Percentiles rank a stretch among this genome's conserved stretches.
Evolutionary conservation across 2,888 invertebrate genomes (phyloP).

Genomic region (Invenusta paracnida): DNA sequence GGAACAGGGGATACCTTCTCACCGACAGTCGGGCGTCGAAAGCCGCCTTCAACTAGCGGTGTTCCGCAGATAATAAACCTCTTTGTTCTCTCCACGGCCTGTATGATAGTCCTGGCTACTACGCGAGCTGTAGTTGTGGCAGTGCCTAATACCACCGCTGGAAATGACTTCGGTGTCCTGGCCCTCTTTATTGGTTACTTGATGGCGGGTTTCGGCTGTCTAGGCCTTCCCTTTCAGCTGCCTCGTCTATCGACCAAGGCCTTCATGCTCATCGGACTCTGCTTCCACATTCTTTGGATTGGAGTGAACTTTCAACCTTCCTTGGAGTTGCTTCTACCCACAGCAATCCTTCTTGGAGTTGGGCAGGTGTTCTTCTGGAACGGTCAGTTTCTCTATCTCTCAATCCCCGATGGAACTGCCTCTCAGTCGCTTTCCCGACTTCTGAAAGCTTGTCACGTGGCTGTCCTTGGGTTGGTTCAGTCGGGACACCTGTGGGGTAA

Average conservation of each 20-base stretch:
- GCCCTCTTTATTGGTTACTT: not conserved
- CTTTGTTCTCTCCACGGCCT: not conserved
- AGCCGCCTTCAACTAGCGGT: too few relatives aligned
- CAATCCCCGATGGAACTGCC: not conserved
- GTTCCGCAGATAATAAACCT: not conserved
- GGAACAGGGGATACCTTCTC: too few relatives aligned
- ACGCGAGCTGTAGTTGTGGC: not conserved
- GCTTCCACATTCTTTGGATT: not conserved
- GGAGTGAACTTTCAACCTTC: not conserved
- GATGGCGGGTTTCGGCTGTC: not conserved
- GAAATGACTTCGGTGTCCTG: not conserved
- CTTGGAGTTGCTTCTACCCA: not conserved
- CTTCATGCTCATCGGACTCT: not conserved
- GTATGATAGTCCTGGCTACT: not conserved
- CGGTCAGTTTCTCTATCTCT: not conserved
- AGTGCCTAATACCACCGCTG: not conserved
- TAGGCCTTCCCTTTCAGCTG: not conserved
- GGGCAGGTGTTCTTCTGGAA: not conserved
- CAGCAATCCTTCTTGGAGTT: not conserved
- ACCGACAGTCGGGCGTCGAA: too few relatives aligned
- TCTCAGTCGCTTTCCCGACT: not conserved
- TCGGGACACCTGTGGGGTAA: not conserved
- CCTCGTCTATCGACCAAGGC: not conserved
- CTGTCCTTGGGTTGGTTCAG: not conserved
- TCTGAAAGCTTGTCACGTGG: not conserved